Evolutionary conservation across 1,140 invertebrate species (phyloP).

Genomic region (Melanaphis sacchari): DNA sequence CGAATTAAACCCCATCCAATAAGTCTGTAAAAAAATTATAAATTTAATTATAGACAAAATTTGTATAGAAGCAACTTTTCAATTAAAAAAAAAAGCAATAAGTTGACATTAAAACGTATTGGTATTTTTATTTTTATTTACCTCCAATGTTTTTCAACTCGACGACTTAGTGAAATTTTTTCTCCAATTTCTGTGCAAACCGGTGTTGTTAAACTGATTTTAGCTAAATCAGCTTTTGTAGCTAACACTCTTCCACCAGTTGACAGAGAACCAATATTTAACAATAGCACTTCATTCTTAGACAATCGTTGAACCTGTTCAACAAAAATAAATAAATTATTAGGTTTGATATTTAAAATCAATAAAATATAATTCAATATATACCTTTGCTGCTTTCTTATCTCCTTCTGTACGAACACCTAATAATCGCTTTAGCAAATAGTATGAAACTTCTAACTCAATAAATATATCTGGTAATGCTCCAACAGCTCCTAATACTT

Average conservation of each 20-base stretch:
- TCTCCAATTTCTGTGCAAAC: constrained; percentile 99
- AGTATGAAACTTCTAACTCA: constrained; percentile 98
- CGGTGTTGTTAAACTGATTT: constrained; percentile 95
- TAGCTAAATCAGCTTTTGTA: constrained; percentile 96
- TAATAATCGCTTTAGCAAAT: constrained; percentile 90
- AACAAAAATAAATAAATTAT: constrained; percentile 20
- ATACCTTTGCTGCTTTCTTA: constrained; percentile 96
- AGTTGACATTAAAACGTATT: background rate
- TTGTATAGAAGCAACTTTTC: background rate
- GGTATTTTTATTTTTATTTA: constrained; percentile 61
- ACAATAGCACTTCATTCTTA: constrained; percentile 90
- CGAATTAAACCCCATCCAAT: constrained; percentile 98
- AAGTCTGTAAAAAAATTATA: constrained; percentile 70
- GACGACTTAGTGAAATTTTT: constrained; percentile 96
- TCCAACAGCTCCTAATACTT: constrained; percentile 97
- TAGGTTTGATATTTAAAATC: background rate
- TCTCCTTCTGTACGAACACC: constrained; percentile 98
- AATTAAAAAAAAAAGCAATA: background rate
- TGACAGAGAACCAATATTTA: constrained; percentile 98
- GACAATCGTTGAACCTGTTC: constrained; percentile 82
- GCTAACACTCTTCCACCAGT: constrained; percentile 96
- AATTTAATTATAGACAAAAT: background rate
- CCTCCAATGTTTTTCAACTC: constrained; percentile 99
- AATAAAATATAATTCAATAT: background rate
- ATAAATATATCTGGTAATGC: constrained; percentile 97